Evolutionary conservation across 2,888 invertebrate species (phyloP), one percentile per base, ranked within the genome.

Genomic region (Aricia artaxerxes): DNA sequence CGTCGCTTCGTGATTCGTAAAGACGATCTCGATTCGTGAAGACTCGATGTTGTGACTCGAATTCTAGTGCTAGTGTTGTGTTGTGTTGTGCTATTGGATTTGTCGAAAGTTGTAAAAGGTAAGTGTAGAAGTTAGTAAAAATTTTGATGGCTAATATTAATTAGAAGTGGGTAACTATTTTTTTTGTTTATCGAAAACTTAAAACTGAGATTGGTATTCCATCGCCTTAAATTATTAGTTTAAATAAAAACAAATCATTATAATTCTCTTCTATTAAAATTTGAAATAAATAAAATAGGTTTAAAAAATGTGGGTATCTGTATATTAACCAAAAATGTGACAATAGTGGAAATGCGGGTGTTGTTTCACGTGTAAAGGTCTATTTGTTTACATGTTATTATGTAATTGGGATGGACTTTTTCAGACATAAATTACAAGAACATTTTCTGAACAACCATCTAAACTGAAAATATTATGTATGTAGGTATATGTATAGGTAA

Each of bases 11-110:
- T 24, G 31, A 24, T 4, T 57, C 13, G 53, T 13, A 11, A 16
- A 57, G 16, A 57, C 57, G 57, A 16, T 57, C 57, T 13, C 57
- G 57, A 57, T 57, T 57, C 57, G 57, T 57, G 16, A 16, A 57
- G 16, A 57, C 75, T 49, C 75, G 75, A 75, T 49, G 75, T 75
- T 75, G 40, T 75, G 75, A 75, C 75, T 75, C 3, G n/a, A 49
- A 75, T 38, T 44, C 16, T 24, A 9, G 73, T 40, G 40, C n/a
- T 7, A 9, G 73, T 73, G 73, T 69, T 69, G 69, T 69, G 69
- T 69, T 11, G 57, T 57, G 57, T 16, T 4, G 69, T 69, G 69
- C 35, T 69, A 35, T 69, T 69, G 69, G 69, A 69, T 69, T 69
- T 69, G 69, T 35, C 5, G 69, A 35, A 69, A 69, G 64, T 69